These are phyloP conservation scores for Tamandua tetradactyla DNA, from an alignment of 2,797 vertebrate genomes.

Conservation along the genomic window DNA sequence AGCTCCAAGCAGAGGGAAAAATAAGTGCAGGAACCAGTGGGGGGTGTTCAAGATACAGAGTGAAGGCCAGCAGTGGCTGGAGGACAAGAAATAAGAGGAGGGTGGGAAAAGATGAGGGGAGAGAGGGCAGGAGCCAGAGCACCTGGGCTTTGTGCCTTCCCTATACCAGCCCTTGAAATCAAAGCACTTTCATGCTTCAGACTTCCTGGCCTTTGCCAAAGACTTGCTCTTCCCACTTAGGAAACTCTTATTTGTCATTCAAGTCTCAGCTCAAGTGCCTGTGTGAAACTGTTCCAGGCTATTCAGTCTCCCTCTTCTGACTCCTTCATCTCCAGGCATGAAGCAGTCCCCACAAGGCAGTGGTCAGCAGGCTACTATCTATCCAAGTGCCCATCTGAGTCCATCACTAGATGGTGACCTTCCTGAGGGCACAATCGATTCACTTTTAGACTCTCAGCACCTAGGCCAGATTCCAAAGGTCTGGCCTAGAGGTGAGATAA, in stretches of 20 bases:
- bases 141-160: background rate
- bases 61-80: too few relatives aligned
- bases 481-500: background rate
- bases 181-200: background rate
- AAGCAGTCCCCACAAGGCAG: background rate
- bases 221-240: background rate
- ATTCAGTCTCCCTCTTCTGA: background rate
- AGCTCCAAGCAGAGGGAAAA: too few relatives aligned
- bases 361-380: background rate
- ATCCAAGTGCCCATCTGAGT: background rate
- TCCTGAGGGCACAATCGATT: background rate
- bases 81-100: too few relatives aligned
- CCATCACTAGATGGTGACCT: background rate
- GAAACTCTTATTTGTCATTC: background rate
- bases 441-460: background rate
- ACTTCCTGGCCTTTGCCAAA: background rate
- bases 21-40: background rate
- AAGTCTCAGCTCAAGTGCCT: background rate
- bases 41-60: too few relatives aligned
- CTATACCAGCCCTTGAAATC: background rate
- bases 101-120: background rate
- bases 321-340: background rate
- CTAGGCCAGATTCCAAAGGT: background rate
- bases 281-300: background rate
- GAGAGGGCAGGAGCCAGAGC: background rate